Percentiles rank a stretch among this genome's conserved stretches.
Evolutionary conservation across 2,797 vertebrate species (phyloP).

Genomic region (Rhodeus uyekii): DNA sequence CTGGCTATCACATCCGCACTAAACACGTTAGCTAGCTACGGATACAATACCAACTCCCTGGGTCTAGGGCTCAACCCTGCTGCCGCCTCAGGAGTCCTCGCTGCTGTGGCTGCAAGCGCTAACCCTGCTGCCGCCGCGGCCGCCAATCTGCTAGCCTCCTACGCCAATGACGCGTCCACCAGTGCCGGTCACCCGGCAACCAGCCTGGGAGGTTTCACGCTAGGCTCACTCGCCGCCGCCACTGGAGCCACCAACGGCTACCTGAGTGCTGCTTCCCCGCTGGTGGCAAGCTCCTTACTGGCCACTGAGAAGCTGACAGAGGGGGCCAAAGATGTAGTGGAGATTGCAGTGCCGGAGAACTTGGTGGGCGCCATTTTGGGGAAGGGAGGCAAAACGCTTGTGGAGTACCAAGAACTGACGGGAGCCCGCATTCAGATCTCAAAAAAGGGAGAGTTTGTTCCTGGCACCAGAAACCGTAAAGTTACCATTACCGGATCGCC

Average conservation of each 20-base stretch:
- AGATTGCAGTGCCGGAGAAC: conserved; percentile 95
- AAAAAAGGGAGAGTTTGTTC: conserved; percentile 97
- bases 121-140: conserved; percentile 91
- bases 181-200: conserved; percentile 80
- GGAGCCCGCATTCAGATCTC: conserved; percentile 97
- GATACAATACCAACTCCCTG: conserved; percentile 94
- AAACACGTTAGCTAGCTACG: conserved; percentile 94
- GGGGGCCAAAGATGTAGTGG: conserved; percentile 93
- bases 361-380: conserved; percentile 95
- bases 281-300: conserved; percentile 88
- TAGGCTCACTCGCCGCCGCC: conserved; percentile 88
- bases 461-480: conserved; percentile 96
- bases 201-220: conserved; percentile 83
- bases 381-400: conserved; percentile 95
- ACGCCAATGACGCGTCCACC: conserved; percentile 84
- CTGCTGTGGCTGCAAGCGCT: conserved; percentile 88
- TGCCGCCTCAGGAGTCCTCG: conserved; percentile 88
- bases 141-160: conserved; percentile 90
- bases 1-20: conserved; percentile 94
- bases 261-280: conserved; percentile 86
- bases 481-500: conserved; percentile 95
- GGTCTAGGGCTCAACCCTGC: conserved; percentile 91
- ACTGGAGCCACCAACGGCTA: conserved; percentile 90
- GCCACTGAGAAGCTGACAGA: conserved; percentile 90
- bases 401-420: conserved; percentile 96